Conservation (phyloP, 2,888 invertebrate genomes). For the Tortrix viridana region DNA sequence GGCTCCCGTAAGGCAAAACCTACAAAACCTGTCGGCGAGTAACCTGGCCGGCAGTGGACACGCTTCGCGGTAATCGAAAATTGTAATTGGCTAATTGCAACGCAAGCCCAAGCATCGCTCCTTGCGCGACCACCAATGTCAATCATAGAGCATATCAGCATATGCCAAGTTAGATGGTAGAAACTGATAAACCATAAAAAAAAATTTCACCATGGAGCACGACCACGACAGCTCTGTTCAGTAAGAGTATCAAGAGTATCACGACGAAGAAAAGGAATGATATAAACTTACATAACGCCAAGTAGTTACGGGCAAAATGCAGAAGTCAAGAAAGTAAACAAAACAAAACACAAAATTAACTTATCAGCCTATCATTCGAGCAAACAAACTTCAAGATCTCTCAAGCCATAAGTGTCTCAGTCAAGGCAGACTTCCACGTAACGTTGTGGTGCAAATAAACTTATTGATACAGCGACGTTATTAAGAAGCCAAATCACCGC, state of each 20-base stretch:
- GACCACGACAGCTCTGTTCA: too few species aligned
- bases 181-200: too few species aligned
- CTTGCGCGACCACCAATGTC: constrained; percentile 3
- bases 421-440: constrained; percentile 42
- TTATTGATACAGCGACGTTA: constrained; percentile 40
- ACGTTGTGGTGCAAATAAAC: constrained; percentile 39
- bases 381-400: constrained; percentile 45
- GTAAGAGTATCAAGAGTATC: neutral
- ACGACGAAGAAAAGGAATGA: neutral
- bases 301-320: neutral
- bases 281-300: neutral
- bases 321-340: neutral
- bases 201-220: too few species aligned
- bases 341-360: constrained; percentile 40
- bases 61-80: constrained; percentile 72
- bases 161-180: neutral
- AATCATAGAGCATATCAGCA: neutral
- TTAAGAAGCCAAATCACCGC: constrained; percentile 12
- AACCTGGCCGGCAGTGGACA: constrained; percentile 56
- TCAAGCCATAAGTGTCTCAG: constrained; percentile 39
- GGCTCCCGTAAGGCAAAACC: constrained; percentile 55
- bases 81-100: constrained; percentile 70
- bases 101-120: constrained; percentile 43
- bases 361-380: constrained; percentile 54
- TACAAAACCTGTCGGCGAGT: constrained; percentile 67